Evolutionary conservation across 2,888 invertebrate genomes (phyloP).

Genomic region (Drosophila demipolita): DNA sequence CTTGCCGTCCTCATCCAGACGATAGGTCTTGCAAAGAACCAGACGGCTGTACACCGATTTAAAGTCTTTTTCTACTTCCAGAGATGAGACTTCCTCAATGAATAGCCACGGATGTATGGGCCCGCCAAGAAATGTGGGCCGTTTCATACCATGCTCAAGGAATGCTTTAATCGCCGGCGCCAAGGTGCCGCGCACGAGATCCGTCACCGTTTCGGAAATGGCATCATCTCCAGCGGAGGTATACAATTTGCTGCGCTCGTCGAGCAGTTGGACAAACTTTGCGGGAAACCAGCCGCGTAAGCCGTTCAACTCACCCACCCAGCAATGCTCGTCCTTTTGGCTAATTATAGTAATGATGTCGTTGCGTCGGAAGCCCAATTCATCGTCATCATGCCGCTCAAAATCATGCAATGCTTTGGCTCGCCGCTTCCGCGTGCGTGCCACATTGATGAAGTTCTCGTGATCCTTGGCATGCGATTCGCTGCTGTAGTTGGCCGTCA

Average conservation of each 20-base stretch:
- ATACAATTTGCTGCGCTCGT: conserved; percentile 96
- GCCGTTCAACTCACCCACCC: conserved; percentile 99
- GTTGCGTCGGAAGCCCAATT: conserved; percentile 98
- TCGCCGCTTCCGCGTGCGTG: conserved; percentile 93
- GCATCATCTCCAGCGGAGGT: conserved; percentile 98
- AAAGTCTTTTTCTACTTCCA: conserved; percentile 99
- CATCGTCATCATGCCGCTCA: conserved; percentile 99
- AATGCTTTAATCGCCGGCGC: conserved; percentile 97
- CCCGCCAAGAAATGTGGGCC: conserved; percentile 95
- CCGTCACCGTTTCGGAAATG: conserved; percentile 98
- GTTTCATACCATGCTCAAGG: conserved; percentile 96
- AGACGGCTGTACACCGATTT: conserved; percentile 98
- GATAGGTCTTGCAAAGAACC: conserved; percentile 98
- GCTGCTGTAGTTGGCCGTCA: conserved; percentile 97
- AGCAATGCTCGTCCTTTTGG: conserved; percentile 99
- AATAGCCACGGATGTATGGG: conserved; percentile 99
- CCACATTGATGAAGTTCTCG: conserved; percentile 97
- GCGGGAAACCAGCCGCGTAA: conserved; percentile 98
- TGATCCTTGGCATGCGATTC: conserved; percentile 97
- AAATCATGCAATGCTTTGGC: conserved; percentile 99
- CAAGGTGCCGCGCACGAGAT: conserved; percentile 96
- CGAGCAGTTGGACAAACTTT: conserved; percentile 97
- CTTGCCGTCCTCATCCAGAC: conserved; percentile 99
- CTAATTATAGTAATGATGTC: conserved; percentile 99
- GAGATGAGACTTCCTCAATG: conserved; percentile 98